Evolutionary conservation across 2,113 vertebrate species (phyloP).

Genomic region (Solea solea): DNA sequence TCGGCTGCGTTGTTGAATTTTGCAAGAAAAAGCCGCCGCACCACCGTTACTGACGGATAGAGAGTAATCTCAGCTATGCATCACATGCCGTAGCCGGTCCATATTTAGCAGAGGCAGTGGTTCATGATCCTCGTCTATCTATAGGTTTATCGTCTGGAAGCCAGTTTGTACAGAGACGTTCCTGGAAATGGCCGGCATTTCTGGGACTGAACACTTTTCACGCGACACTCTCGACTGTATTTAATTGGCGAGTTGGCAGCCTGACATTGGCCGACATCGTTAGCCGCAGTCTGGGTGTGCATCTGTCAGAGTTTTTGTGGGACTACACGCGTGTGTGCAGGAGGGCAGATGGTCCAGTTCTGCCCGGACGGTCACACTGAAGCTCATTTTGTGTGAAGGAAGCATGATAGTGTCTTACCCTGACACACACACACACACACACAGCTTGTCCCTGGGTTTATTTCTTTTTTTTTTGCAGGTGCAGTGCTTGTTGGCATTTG

Average conservation of each 20-base stretch:
- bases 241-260: slow-evolving; percentile 37
- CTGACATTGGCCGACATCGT: slow-evolving; percentile 46
- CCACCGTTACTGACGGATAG: slow-evolving; percentile 1
- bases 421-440: slow-evolving; percentile 38
- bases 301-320: slow-evolving; percentile 35
- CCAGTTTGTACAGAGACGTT: slow-evolving; percentile 40
- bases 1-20: no score
- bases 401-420: slow-evolving; percentile 44
- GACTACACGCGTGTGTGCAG: slow-evolving; percentile 36
- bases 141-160: slow-evolving; percentile 29
- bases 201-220: slow-evolving; percentile 32
- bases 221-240: slow-evolving; percentile 26
- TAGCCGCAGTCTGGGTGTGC: slow-evolving; percentile 24
- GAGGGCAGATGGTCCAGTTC: slow-evolving; percentile 73
- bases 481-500: slow-evolving; percentile 76
- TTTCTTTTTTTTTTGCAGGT: slow-evolving; percentile 70
- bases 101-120: slow-evolving; percentile 31
- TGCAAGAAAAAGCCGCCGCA: neutral
- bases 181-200: slow-evolving; percentile 30
- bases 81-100: slow-evolving; percentile 9
- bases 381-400: slow-evolving; percentile 43
- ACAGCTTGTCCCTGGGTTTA: slow-evolving; percentile 50
- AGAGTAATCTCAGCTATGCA: neutral
- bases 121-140: slow-evolving; percentile 24
- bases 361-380: slow-evolving; percentile 59